Conservation (phyloP, 2,888 invertebrate genomes). For the Cacoxenus indagator region DNA sequence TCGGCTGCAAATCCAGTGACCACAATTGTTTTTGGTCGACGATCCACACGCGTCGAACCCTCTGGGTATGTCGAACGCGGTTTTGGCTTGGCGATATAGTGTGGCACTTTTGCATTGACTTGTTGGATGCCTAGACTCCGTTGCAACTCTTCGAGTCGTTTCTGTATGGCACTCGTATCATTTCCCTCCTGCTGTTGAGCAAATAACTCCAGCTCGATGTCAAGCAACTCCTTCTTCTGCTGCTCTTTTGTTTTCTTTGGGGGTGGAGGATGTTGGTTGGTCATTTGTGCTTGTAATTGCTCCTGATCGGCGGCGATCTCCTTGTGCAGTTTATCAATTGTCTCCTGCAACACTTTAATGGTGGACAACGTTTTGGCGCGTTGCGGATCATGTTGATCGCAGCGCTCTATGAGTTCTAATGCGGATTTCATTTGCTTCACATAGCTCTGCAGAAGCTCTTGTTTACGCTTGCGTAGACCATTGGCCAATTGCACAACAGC, state of each 20-base stretch:
- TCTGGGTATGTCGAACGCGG: slow-evolving; percentile 63
- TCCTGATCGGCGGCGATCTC: slow-evolving; percentile 70
- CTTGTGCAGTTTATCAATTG: slow-evolving; percentile 76
- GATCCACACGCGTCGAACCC: slow-evolving; percentile 78
- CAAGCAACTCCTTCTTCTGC: slow-evolving; percentile 89
- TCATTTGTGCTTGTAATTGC: slow-evolving; percentile 68
- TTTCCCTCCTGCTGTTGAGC: slow-evolving; percentile 89
- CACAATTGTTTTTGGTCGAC: slow-evolving; percentile 86
- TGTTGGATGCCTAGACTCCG: slow-evolving; percentile 67
- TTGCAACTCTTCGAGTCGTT: slow-evolving; percentile 80
- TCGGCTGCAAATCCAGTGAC: slow-evolving; percentile 90
- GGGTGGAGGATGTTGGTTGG: slow-evolving; percentile 56
- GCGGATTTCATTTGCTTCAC: slow-evolving; percentile 88
- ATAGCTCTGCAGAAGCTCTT: slow-evolving; percentile 88
- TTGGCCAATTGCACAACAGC: slow-evolving; percentile 83
- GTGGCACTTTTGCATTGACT: slow-evolving; percentile 39
- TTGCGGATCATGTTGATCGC: slow-evolving; percentile 80
- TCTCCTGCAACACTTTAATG: slow-evolving; percentile 85
- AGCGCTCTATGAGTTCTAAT: slow-evolving; percentile 85
- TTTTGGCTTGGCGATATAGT: slow-evolving; percentile 28
- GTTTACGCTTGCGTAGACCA: slow-evolving; percentile 87
- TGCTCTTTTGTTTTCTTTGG: slow-evolving; percentile 81
- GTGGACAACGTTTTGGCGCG: slow-evolving; percentile 82
- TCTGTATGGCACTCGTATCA: slow-evolving; percentile 86
- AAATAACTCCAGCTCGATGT: slow-evolving; percentile 91